Percentiles rank a stretch among this genome's conserved stretches.
Conservation (phyloP, 2,888 invertebrate species). For the Drosophila prolongata region DNA sequence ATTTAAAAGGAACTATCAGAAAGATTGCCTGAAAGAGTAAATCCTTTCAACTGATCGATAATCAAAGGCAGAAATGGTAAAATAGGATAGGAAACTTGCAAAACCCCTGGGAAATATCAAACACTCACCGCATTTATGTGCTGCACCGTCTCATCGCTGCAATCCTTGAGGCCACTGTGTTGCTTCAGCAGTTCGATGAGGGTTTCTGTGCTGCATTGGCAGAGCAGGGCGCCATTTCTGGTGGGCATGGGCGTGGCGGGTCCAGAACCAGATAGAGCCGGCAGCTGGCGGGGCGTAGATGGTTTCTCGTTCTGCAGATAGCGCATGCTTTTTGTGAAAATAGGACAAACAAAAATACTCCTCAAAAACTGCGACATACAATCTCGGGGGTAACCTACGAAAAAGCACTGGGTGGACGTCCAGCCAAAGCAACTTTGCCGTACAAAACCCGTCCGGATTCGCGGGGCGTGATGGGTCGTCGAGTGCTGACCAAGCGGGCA, state of each 20-base stretch:
- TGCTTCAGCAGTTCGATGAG: conserved; percentile 83
- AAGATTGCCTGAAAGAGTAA: no score
- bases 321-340: conserved; percentile 85
- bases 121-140: conserved; percentile 82
- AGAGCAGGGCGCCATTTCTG: conserved; percentile 82
- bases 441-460: conserved; percentile 92
- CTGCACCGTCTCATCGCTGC: conserved; percentile 83
- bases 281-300: conserved; percentile 78
- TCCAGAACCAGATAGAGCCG: conserved; percentile 50
- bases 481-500: conserved; percentile 87
- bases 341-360: not conserved
- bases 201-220: conserved; percentile 84
- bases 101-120: not conserved
- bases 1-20: no score
- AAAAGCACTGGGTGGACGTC: conserved; percentile 91
- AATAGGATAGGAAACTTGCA: not conserved
- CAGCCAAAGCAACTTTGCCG: conserved; percentile 86
- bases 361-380: not conserved
- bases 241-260: conserved; percentile 38
- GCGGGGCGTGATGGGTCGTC: conserved; percentile 93
- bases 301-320: conserved; percentile 86
- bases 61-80: no score
- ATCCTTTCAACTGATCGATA: no score
- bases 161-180: conserved; percentile 84
- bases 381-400: conserved; percentile 85